Conservation (phyloP, 2,113 vertebrate species). For the Mesoclemmys tuberculata region DNA sequence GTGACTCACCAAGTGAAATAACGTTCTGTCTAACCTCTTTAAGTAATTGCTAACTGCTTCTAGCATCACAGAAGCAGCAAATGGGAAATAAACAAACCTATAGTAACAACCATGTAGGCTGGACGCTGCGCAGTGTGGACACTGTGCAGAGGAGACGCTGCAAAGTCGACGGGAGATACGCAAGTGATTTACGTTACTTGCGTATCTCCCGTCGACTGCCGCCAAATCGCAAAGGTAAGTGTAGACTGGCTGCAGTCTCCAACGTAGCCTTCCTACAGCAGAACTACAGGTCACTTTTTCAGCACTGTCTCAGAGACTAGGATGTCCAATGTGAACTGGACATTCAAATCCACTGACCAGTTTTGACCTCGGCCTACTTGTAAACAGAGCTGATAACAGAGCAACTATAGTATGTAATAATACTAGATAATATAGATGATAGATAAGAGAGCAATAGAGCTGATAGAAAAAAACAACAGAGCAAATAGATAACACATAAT, state of each 20-base stretch:
- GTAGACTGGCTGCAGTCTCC: too few species aligned
- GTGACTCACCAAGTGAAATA: accelerated
- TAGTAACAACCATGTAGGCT: background rate
- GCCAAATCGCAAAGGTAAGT: too few species aligned
- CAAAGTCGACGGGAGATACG: too few species aligned
- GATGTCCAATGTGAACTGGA: background rate
- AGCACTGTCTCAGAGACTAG: too few species aligned
- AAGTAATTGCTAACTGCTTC: accelerated
- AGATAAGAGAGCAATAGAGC: too few species aligned
- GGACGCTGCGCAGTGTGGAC: too few species aligned
- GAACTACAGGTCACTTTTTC: background rate
- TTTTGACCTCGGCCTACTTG: background rate
- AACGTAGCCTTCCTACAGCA: background rate
- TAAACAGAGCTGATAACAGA: background rate
- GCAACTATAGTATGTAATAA: background rate
- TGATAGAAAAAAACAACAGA: background rate
- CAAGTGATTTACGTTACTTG: too few species aligned
- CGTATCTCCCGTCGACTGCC: too few species aligned
- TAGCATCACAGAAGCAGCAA: background rate
- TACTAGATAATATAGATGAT: too few species aligned
- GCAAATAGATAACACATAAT: background rate
- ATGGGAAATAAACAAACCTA: accelerated
- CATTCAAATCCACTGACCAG: background rate
- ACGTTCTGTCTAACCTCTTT: background rate
- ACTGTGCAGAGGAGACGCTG: too few species aligned